phyloP scores from a whole-genome alignment of 2,797 vertebrate genomes.

The Cyclopterus lumpus region DNA sequence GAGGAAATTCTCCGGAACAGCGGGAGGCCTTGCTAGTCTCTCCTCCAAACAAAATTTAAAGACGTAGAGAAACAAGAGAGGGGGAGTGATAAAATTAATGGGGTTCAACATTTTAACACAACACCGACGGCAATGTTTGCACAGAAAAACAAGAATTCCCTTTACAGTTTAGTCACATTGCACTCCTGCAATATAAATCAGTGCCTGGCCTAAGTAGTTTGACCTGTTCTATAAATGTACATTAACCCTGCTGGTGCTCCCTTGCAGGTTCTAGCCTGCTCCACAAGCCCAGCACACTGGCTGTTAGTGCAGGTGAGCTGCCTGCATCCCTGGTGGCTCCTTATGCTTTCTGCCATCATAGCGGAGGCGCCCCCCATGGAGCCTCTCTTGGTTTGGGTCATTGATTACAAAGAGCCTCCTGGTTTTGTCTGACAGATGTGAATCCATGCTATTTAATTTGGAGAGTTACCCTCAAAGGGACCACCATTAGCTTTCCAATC shows the following conservation, averaged over 20 bases:
- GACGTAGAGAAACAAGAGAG: conserved; percentile 91
- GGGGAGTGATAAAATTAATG: conserved; percentile 99
- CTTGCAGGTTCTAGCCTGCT: conserved; percentile 60
- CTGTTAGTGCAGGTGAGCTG: conserved; percentile 85
- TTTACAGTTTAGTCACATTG: conserved; percentile 91
- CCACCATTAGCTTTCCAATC: conserved; percentile 88
- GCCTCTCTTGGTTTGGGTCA: conserved; percentile 86
- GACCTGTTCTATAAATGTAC: conserved; percentile 87
- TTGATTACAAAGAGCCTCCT: conserved; percentile 90
- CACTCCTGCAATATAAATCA: conserved; percentile 90
- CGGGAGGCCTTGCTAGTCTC: conserved; percentile 89
- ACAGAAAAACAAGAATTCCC: conserved; percentile 89
- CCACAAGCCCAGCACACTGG: conserved; percentile 64
- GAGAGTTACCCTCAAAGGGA: conserved; percentile 88
- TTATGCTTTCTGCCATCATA: conserved; percentile 81
- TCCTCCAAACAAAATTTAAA: conserved; percentile 94
- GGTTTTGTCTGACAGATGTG: conserved; percentile 90
- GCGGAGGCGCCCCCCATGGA: conserved; percentile 77
- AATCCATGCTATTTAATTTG: conserved; percentile 90
- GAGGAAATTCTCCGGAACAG: conserved; percentile 98
- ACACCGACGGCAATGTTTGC: conserved; percentile 99
- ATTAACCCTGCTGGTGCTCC: conserved; percentile 81
- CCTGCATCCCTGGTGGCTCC: conserved; percentile 83
- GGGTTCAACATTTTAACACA: conserved; percentile 98
- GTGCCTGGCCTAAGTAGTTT: conserved; percentile 88